phyloP scores from a whole-genome alignment of 2,797 vertebrate species.

The Ceryle rudis region DNA sequence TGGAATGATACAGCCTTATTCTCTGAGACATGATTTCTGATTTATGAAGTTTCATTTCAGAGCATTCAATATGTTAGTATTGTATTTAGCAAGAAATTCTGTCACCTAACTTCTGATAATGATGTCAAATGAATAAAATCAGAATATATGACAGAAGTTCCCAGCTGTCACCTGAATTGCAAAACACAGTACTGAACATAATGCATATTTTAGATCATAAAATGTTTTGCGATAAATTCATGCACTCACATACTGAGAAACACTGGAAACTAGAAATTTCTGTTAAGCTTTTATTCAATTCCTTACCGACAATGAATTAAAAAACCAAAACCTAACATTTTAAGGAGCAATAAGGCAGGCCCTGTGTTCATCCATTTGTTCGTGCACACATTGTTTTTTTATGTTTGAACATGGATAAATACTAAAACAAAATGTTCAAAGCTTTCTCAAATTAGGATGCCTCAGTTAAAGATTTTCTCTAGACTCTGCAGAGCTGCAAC shows the following conservation, averaged over 20 bases:
- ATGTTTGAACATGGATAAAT: neutral
- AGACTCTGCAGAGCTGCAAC: neutral
- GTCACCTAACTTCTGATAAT: neutral
- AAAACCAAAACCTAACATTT: neutral
- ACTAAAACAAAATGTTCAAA: neutral
- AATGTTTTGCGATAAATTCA: neutral
- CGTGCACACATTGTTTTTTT: neutral
- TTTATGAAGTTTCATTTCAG: neutral
- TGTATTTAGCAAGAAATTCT: neutral
- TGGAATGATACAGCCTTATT: neutral
- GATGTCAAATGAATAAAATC: neutral
- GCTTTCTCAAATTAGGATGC: neutral
- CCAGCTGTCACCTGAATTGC: neutral
- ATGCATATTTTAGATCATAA: neutral
- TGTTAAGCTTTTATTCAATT: neutral
- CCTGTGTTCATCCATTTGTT: neutral
- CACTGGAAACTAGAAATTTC: neutral
- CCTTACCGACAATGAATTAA: neutral
- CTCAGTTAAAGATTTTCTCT: neutral
- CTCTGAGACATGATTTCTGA: neutral
- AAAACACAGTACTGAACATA: neutral
- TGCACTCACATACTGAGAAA: neutral
- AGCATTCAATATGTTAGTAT: neutral
- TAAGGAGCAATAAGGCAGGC: neutral
- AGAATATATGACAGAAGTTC: neutral